Base-by-base conservation (phyloP, 2,888 invertebrate species). In the Ophion ventricosus region DNA sequence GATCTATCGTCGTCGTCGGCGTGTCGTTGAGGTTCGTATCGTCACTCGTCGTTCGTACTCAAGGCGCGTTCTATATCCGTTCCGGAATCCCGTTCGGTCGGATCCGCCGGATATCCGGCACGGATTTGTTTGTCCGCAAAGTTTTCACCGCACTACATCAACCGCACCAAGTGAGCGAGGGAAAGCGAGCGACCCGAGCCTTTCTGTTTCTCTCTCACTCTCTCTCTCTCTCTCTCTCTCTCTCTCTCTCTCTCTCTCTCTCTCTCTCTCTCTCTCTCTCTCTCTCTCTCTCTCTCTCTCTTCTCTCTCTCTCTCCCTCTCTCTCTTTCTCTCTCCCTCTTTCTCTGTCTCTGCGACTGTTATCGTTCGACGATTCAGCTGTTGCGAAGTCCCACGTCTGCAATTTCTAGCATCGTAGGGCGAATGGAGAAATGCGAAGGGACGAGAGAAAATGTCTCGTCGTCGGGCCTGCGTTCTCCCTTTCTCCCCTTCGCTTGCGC, bases 41-140 rank as follows among this genome's bases (percentile, higher is more conserved):
- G 80, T 85, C 83, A 76, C 72, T 83, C 77, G 80, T 75, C 85
- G 72, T 79, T 80, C 85, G 66, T 83, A 84, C 86, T 85, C 86
- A 85, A 85, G 83, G 86, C 83, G 85, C 82, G 82, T 76, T 70
- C 73, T 80, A 84, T 87, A 87, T 88, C 86, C 86, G 86, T 87
- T 86, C 86, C 82, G 85, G 86, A 86, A 88, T 87, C 84, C 86
- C 84, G 85, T 88, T 87, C 85, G 84, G 86, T 84, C 86, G 86
- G 87, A 88, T 89, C 88, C 88, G 85, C 85, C 88, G 90, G 89
- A 90, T 91, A 90, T 92, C 91, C 92, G 90, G 89, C 88, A 90
- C 89, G 91, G 92, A 92, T 92, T 92, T 92, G 92, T 92, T 92
- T 92, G 92, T 89, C 91, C 90, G 90, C 91, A 91, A 92, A 92